phyloP scores from a whole-genome alignment of 1,140 invertebrate species.

The Pissodes strobi region DNA sequence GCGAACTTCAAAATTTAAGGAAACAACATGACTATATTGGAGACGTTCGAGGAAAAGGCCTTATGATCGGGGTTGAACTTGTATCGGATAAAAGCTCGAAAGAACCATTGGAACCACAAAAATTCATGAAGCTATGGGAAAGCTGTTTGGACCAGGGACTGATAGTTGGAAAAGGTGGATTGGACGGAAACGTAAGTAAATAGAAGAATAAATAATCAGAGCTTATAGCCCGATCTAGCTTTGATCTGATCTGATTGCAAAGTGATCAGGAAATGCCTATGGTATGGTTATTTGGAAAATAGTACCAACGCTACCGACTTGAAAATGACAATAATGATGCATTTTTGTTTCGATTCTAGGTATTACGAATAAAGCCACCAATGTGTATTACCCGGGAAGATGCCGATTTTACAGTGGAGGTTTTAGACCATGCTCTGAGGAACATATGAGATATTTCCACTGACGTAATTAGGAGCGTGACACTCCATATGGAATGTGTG shows the following conservation, averaged over 20 bases:
- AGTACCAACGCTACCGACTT: too few relatives aligned
- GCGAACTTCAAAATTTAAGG: constrained; percentile 72
- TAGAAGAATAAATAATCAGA: too few relatives aligned
- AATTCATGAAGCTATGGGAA: constrained; percentile 79
- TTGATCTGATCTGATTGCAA: too few relatives aligned
- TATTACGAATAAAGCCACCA: constrained; percentile 93
- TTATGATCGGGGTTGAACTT: constrained; percentile 96
- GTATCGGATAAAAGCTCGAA: constrained; percentile 71
- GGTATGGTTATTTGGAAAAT: too few relatives aligned
- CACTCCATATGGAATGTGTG: too few relatives aligned
- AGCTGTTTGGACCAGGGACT: constrained; percentile 82
- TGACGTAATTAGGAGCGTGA: too few relatives aligned
- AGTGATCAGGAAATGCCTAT: too few relatives aligned
- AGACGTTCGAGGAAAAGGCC: constrained; percentile 93
- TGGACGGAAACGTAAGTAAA: too few relatives aligned
- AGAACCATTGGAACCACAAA: constrained; percentile 65
- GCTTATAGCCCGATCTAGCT: too few relatives aligned
- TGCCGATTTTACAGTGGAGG: constrained; percentile 76
- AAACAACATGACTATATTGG: constrained; percentile 78
- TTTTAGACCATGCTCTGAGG: constrained; percentile 63
- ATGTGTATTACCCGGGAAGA: constrained; percentile 92
- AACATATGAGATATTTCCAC: too few relatives aligned
- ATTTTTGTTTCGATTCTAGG: too few relatives aligned
- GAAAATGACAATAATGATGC: too few relatives aligned
- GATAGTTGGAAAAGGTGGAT: constrained; percentile 88